Conservation (phyloP, 2,113 vertebrate species). For the Pao palembangensis region DNA sequence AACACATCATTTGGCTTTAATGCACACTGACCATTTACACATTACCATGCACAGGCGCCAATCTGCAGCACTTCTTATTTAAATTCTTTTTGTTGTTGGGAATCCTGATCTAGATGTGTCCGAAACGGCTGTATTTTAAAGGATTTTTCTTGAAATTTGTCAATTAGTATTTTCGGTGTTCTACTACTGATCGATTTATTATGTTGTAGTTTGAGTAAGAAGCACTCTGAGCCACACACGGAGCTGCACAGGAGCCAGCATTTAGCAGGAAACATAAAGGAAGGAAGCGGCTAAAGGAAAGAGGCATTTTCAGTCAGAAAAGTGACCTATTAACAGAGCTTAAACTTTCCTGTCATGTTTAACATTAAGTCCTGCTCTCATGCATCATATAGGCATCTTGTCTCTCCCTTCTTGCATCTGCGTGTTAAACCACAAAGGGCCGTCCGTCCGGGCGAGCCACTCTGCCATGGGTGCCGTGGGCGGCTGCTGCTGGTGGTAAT, state of each 20-base stretch:
- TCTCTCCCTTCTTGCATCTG: constrained; percentile 8
- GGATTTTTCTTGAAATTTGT: too few relatives aligned
- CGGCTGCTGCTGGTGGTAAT: constrained; percentile 69
- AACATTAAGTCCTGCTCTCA: constrained; percentile 3
- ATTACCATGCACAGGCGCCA: constrained; percentile 27
- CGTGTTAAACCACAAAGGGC: constrained; percentile 64
- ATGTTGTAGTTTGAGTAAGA: too few relatives aligned
- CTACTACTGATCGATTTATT: too few relatives aligned
- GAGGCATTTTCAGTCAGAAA: constrained; percentile 49
- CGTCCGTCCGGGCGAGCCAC: constrained; percentile 46
- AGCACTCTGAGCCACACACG: constrained; percentile 9
- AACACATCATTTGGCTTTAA: constrained; percentile 54
- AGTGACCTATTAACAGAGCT: constrained; percentile 48
- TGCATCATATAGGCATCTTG: constrained; percentile 13
- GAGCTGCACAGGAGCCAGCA: constrained; percentile 7
- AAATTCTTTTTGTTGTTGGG: not conserved
- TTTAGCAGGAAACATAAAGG: constrained; percentile 26
- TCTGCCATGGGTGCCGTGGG: constrained; percentile 52
- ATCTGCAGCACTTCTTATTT: not conserved
- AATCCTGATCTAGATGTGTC: too few relatives aligned
- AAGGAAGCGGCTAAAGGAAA: constrained; percentile 30
- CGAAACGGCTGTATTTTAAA: too few relatives aligned
- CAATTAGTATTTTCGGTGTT: too few relatives aligned
- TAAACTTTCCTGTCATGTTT: constrained; percentile 22
- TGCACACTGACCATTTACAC: constrained; percentile 54